Conservation (phyloP, 2,888 invertebrate genomes). For the Andrena flavipes region DNA sequence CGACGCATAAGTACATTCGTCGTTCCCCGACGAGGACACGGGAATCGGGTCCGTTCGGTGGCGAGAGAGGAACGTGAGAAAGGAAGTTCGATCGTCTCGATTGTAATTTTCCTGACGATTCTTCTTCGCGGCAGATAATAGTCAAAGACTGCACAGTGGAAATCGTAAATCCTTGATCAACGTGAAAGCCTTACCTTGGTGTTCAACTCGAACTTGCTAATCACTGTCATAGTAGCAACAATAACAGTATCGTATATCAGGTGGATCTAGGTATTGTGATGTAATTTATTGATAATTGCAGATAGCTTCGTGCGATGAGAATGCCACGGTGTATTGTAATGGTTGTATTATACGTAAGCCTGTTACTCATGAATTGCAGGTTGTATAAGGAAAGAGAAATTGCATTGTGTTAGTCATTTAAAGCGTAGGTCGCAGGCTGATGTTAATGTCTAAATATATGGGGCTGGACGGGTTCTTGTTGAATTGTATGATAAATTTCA, state of each 20-base stretch:
- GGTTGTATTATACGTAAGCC: slow-evolving; percentile 2
- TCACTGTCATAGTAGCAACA: background rate
- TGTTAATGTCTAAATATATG: background rate
- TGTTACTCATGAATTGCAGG: background rate
- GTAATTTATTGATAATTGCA: slow-evolving; percentile 14
- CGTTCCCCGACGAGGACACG: slow-evolving; percentile 37
- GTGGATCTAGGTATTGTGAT: background rate
- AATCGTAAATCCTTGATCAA: slow-evolving; percentile 10
- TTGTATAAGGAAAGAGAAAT: slow-evolving; percentile 3
- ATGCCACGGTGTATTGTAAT: too few relatives aligned
- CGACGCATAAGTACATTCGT: slow-evolving; percentile 44
- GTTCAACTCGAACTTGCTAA: background rate
- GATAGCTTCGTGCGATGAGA: slow-evolving; percentile 26
- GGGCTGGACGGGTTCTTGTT: too few relatives aligned
- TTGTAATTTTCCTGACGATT: slow-evolving; percentile 25
- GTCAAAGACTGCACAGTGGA: background rate
- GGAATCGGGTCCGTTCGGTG: slow-evolving; percentile 25
- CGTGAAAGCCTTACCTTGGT: slow-evolving; percentile 29
- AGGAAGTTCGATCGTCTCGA: slow-evolving; percentile 49
- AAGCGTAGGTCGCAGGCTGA: background rate
- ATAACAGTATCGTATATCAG: background rate
- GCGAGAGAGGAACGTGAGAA: slow-evolving; percentile 36
- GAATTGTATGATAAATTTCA: too few relatives aligned
- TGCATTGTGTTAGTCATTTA: background rate
- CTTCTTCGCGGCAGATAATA: slow-evolving; percentile 11